phyloP scores from a whole-genome alignment of 2,888 invertebrate species.

The Periphyllus acericola region DNA sequence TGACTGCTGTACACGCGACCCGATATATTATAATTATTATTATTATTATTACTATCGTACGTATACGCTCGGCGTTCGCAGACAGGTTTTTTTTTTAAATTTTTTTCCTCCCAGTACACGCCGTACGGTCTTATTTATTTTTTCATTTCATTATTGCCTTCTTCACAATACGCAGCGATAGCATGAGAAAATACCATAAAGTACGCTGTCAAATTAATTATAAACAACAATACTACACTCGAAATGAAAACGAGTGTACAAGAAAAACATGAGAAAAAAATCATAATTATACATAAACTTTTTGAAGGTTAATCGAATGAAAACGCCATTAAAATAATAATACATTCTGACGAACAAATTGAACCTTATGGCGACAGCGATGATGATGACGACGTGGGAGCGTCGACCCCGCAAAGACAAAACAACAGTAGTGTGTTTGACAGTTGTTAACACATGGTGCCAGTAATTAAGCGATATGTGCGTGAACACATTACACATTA shows the following conservation, averaged over 20 bases:
- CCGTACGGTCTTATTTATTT: too few species aligned
- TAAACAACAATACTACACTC: not conserved
- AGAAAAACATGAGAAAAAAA: not conserved
- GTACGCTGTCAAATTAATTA: not conserved
- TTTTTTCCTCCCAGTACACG: too few species aligned
- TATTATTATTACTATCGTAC: too few species aligned
- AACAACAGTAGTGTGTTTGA: not conserved
- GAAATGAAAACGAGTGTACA: not conserved
- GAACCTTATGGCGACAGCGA: not conserved
- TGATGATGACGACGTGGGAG: not conserved
- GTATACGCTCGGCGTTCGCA: too few species aligned
- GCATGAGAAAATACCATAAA: not conserved
- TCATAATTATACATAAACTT: not conserved
- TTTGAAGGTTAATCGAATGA: conserved; percentile 40
- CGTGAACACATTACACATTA: too few species aligned
- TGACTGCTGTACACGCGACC: too few species aligned
- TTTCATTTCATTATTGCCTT: too few species aligned
- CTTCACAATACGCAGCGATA: too few species aligned
- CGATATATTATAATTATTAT: too few species aligned
- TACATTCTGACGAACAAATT: conserved; percentile 3
- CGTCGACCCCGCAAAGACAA: conserved; percentile 43
- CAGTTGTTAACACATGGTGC: conserved; percentile 1
- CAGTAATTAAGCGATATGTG: conserved; percentile 1
- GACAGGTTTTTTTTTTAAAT: too few species aligned
- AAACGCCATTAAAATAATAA: conserved; percentile 16